Percentiles rank a stretch among this genome's conserved stretches.
These are phyloP conservation scores for Pantherophis guttatus DNA, from an alignment of 2,113 vertebrate genomes.

Conservation along the genomic window DNA sequence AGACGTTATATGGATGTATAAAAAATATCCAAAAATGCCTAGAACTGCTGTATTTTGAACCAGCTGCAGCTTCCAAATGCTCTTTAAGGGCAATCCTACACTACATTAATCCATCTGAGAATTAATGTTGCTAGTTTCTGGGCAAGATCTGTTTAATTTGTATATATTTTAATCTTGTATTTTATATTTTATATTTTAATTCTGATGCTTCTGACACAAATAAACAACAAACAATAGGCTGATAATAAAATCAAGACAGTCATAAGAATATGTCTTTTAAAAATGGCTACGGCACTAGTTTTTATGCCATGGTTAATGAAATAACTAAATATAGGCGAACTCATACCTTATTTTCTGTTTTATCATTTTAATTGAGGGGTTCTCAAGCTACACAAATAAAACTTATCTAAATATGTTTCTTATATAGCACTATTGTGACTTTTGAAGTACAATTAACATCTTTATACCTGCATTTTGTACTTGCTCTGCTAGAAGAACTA, in stretches of 20 bases:
- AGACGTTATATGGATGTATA: background rate
- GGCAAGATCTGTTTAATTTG: background rate
- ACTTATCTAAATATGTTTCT: background rate
- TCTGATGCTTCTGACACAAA: background rate
- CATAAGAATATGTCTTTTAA: background rate
- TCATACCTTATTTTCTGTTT: background rate
- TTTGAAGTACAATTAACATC: background rate
- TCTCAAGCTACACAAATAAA: background rate
- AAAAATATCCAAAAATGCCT: background rate
- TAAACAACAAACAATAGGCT: background rate
- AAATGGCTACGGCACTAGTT: background rate
- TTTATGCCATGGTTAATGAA: background rate
- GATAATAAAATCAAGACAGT: background rate
- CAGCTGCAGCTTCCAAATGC: background rate
- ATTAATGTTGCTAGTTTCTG: background rate
- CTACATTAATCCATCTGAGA: background rate
- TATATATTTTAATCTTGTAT: background rate
- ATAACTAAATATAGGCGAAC: background rate
- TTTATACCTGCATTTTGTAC: background rate
- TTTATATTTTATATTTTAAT: background rate
- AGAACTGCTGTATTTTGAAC: background rate
- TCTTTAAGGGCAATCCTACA: background rate
- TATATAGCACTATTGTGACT: background rate
- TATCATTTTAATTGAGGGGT: background rate
- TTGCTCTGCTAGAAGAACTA: background rate